Evolutionary conservation across 1,140 invertebrate genomes (phyloP).

Genomic region (Ceratitis capitata): DNA sequence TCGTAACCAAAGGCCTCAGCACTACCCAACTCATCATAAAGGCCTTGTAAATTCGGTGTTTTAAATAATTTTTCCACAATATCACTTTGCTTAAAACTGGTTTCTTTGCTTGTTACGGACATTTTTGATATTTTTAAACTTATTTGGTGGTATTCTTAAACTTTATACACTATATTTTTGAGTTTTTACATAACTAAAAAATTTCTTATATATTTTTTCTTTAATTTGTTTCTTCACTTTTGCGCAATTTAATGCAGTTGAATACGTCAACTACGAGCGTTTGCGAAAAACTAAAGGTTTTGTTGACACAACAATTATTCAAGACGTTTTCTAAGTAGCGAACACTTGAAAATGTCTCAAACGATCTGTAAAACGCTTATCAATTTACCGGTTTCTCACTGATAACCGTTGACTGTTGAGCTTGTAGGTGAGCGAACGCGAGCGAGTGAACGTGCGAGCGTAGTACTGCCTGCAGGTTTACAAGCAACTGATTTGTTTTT

Average conservation of each 20-base stretch:
- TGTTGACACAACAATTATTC: conserved; percentile 3
- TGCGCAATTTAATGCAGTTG: background rate
- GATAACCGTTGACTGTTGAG: conserved; percentile 24
- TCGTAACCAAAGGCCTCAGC: background rate
- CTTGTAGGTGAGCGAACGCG: no score
- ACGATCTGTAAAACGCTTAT: background rate
- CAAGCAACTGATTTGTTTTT: conserved; percentile 15
- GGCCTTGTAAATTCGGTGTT: background rate
- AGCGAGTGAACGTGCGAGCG: no score
- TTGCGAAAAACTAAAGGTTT: background rate
- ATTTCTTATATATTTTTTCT: background rate
- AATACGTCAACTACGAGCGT: background rate
- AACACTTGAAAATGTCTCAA: background rate
- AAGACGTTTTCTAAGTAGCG: background rate
- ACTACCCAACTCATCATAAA: background rate
- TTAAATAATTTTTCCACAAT: background rate
- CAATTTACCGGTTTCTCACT: background rate
- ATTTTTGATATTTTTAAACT: background rate
- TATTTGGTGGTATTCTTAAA: no score
- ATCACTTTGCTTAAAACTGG: no score
- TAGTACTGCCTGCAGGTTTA: background rate
- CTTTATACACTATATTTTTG: background rate
- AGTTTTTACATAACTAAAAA: background rate
- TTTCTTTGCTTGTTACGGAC: background rate
- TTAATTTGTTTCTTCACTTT: background rate